Evolutionary conservation across 2,797 vertebrate species (phyloP).

Genomic region (Serranus cabrilla): DNA sequence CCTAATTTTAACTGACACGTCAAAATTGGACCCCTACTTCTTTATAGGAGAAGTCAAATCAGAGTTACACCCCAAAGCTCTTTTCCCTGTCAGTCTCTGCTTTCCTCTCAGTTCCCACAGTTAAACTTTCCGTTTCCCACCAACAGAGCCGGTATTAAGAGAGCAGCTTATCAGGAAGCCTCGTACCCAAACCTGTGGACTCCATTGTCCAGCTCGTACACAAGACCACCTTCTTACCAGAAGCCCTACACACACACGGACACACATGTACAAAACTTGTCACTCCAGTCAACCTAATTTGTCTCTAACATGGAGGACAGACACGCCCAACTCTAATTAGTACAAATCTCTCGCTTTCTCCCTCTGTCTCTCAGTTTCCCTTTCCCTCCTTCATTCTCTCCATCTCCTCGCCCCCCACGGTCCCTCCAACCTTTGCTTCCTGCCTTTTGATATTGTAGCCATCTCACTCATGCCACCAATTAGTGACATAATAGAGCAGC

Average conservation of each 20-base stretch:
- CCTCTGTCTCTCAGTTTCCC: constrained; percentile 43
- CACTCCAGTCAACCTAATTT: constrained; percentile 76
- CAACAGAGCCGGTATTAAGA: constrained; percentile 20
- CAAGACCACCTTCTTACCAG: constrained; percentile 41
- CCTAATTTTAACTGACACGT: not conserved
- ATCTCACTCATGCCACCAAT: constrained; percentile 83
- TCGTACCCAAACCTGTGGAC: constrained; percentile 42
- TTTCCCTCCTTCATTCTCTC: constrained; percentile 61
- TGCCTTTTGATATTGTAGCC: constrained; percentile 81
- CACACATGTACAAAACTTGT: constrained; percentile 60
- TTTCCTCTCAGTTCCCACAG: constrained; percentile 54
- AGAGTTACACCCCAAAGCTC: not conserved
- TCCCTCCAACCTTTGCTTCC: constrained; percentile 71
- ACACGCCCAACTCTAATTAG: constrained; percentile 79
- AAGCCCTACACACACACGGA: constrained; percentile 21
- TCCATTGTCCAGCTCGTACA: constrained; percentile 50
- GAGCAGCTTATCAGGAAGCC: constrained; percentile 55
- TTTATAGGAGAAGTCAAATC: not conserved
- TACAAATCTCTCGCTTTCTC: constrained; percentile 64
- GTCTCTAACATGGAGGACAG: constrained; percentile 55
- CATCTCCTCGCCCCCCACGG: constrained; percentile 38
- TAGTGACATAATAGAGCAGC: constrained; percentile 80
- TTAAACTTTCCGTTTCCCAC: constrained; percentile 52
- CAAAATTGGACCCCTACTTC: too few relatives aligned
- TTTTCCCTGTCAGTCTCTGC: not conserved